A percentile compares a stretch with the other conserved stretches of the same genome.
Evolutionary conservation across 2,888 invertebrate genomes (phyloP).

Genomic region (Andrena dorsata): DNA sequence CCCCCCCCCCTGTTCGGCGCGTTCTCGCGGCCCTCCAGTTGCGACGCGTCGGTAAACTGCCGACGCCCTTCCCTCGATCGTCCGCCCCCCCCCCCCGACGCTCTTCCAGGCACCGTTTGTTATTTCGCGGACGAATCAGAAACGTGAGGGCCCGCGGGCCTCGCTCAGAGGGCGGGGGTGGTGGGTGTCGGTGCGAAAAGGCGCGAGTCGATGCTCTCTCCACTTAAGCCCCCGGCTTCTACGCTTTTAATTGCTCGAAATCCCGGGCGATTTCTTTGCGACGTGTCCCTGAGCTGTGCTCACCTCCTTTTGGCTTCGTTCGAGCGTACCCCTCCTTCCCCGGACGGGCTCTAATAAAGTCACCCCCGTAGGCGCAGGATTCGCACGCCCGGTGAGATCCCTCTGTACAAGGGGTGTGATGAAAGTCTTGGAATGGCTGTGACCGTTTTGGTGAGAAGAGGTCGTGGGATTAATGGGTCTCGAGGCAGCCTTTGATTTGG

Average conservation of each 20-base stretch:
- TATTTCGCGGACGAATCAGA: slow-evolving; percentile 60
- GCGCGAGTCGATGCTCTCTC: slow-evolving; percentile 55
- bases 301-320: slow-evolving; percentile 45
- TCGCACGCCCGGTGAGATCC: slow-evolving; percentile 44
- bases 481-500: slow-evolving; percentile 5
- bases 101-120: slow-evolving; percentile 47
- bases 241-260: slow-evolving; percentile 78
- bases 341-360: slow-evolving; percentile 56
- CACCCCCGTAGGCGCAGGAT: slow-evolving; percentile 49
- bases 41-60: slow-evolving; percentile 50
- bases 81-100: neutral
- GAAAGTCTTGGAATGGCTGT: neutral
- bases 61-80: slow-evolving; percentile 19
- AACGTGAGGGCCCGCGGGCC: slow-evolving; percentile 11
- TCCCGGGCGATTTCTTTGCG: slow-evolving; percentile 65
- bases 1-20: slow-evolving; percentile 16
- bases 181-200: slow-evolving; percentile 61
- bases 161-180: slow-evolving; percentile 31
- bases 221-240: slow-evolving; percentile 32
- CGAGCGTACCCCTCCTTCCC: slow-evolving; percentile 23
- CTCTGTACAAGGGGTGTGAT: slow-evolving; percentile 19
- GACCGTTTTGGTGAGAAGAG: neutral
- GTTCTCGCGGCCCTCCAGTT: slow-evolving; percentile 30
- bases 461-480: slow-evolving; percentile 38
- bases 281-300: slow-evolving; percentile 20